Conservation (phyloP, 2,797 vertebrate genomes). For the Buphagus erythrorhynchus region DNA sequence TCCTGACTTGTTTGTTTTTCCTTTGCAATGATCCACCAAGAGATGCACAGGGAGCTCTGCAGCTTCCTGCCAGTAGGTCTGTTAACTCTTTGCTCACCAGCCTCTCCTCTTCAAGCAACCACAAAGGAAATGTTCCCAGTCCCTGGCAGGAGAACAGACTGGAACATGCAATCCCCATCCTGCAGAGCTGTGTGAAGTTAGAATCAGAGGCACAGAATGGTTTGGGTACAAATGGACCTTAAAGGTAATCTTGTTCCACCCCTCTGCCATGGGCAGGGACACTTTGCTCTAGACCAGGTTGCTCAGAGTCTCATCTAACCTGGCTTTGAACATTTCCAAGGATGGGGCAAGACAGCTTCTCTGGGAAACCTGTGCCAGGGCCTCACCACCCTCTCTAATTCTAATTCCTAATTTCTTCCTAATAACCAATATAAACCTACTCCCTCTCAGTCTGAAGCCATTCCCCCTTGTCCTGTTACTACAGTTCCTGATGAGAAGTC, state of each 20-base stretch:
- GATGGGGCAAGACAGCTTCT: not conserved
- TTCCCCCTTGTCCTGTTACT: not conserved
- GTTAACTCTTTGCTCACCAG: not conserved
- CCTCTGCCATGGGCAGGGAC: not conserved
- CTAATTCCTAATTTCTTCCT: not conserved
- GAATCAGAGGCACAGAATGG: not conserved
- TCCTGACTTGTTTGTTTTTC: constrained; percentile 45
- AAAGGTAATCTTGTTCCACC: not conserved
- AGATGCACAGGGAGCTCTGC: not conserved
- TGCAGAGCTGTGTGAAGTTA: not conserved
- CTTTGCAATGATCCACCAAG: constrained; percentile 17
- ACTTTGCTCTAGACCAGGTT: not conserved
- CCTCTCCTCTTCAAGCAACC: not conserved
- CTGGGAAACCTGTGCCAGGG: not conserved
- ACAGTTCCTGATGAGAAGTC: not conserved
- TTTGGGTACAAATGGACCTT: not conserved
- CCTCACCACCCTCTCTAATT: not conserved
- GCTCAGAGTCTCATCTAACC: not conserved
- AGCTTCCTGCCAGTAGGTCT: not conserved
- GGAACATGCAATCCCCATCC: not conserved
- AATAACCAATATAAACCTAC: not conserved
- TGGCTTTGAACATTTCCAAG: not conserved
- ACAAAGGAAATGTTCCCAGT: not conserved
- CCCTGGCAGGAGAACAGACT: not conserved
- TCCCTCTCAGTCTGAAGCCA: not conserved